Conservation (phyloP, 2,888 invertebrate species). For the Parnassius orleans region DNA sequence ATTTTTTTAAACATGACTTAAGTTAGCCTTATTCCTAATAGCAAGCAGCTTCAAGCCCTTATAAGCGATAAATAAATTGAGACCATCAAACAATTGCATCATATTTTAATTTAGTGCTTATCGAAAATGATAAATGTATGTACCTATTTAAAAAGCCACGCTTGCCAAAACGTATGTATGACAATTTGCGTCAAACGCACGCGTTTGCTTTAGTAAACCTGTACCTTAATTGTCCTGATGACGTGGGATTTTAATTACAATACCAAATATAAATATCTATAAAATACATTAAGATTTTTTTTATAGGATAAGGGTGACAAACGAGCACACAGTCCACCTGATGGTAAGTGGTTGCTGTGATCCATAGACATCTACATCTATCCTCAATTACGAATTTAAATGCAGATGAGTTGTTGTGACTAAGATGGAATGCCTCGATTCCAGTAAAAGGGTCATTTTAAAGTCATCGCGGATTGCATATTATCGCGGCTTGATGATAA, state of each 20-base stretch:
- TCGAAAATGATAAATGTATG: constrained; percentile 4
- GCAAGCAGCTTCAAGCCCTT: too few relatives aligned
- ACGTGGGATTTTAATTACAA: constrained; percentile 8
- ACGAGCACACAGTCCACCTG: too few relatives aligned
- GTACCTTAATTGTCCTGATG: constrained; percentile 2
- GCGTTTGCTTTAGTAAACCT: background rate
- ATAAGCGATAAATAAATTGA: too few relatives aligned
- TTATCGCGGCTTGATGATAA: background rate
- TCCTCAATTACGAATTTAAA: too few relatives aligned
- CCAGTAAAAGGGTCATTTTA: background rate
- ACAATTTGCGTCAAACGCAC: constrained; percentile 10
- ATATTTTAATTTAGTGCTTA: background rate
- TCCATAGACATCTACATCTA: too few relatives aligned
- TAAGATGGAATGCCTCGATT: too few relatives aligned
- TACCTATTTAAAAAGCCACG: background rate
- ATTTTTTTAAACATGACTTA: too few relatives aligned
- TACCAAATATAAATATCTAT: constrained; percentile 4
- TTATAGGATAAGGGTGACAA: too few relatives aligned
- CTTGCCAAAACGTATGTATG: constrained; percentile 1
- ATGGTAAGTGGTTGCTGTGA: too few relatives aligned
- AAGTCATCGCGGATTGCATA: background rate
- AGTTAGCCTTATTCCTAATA: too few relatives aligned
- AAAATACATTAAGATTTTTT: too few relatives aligned
- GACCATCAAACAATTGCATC: background rate
- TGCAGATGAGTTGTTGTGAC: too few relatives aligned